These are phyloP conservation scores for Crypturellus undulatus DNA, from an alignment of 2,113 vertebrate species.

Conservation along the genomic window DNA sequence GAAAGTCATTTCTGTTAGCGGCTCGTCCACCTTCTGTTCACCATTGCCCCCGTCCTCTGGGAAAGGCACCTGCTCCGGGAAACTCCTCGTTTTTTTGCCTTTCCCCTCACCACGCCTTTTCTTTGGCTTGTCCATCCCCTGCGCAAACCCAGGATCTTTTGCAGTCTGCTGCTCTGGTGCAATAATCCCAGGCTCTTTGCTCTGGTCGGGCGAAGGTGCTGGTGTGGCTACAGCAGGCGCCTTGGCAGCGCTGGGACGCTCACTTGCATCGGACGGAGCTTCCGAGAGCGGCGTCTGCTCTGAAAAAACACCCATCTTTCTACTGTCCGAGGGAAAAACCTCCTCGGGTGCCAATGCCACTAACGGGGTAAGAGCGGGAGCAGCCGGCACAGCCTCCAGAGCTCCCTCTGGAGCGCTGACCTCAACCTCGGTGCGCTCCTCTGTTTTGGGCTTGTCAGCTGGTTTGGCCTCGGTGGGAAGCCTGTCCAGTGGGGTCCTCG, in stretches of 20 bases:
- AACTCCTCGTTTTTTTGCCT: slow-evolving; percentile 38
- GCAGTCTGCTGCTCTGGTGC: not conserved
- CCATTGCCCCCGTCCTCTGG: slow-evolving; percentile 24
- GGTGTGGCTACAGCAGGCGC: rapidly evolving
- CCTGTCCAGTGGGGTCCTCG: rapidly evolving
- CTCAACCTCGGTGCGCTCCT: not conserved
- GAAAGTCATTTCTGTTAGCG: not conserved
- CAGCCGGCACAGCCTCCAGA: rapidly evolving
- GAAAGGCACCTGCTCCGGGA: not conserved
- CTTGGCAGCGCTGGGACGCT: rapidly evolving
- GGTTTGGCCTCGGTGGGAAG: not conserved
- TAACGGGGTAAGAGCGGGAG: not conserved
- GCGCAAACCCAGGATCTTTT: not conserved
- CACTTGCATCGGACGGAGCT: not conserved
- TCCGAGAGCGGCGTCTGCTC: not conserved
- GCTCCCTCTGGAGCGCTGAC: not conserved
- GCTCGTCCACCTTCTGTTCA: not conserved
- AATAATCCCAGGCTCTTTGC: not conserved
- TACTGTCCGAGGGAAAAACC: not conserved
- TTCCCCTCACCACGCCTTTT: slow-evolving; percentile 65
- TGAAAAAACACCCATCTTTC: not conserved
- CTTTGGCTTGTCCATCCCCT: slow-evolving; percentile 7
- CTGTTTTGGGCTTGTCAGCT: not conserved
- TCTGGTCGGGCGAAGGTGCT: not conserved
- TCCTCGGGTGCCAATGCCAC: not conserved